A percentile compares a stretch with the other conserved stretches of the same genome.
Evolutionary conservation across 2,113 vertebrate genomes (phyloP).

Genomic region (Picathartes gymnocephalus): DNA sequence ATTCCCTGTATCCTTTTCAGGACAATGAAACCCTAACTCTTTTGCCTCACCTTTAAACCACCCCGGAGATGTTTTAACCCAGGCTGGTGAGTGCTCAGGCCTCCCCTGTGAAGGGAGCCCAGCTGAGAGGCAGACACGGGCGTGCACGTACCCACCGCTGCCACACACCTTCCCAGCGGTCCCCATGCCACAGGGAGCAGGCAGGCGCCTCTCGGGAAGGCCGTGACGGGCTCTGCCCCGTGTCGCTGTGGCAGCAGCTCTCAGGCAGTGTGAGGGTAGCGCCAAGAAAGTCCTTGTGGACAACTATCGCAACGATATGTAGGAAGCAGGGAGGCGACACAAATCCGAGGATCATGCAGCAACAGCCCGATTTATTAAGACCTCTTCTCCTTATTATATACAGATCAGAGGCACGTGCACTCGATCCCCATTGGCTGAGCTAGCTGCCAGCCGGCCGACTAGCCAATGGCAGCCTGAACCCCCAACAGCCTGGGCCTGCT

Average conservation of each 20-base stretch:
- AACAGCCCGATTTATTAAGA: too few species aligned
- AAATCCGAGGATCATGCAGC: too few species aligned
- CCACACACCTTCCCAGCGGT: rapidly evolving
- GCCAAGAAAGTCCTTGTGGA: rapidly evolving
- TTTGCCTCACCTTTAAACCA: background rate
- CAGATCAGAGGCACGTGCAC: too few species aligned
- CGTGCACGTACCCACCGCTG: rapidly evolving
- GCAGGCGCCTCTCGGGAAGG: rapidly evolving
- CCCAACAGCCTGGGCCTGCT: too few species aligned
- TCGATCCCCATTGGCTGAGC: too few species aligned
- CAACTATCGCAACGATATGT: too few species aligned
- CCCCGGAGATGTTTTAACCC: background rate
- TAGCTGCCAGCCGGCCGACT: too few species aligned
- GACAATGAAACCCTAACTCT: background rate
- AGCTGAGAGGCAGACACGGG: rapidly evolving
- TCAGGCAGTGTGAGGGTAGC: rapidly evolving
- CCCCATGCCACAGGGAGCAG: rapidly evolving
- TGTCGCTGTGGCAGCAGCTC: background rate
- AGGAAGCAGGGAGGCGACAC: too few species aligned
- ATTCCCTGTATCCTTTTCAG: background rate
- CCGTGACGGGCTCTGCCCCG: rapidly evolving
- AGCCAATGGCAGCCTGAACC: too few species aligned
- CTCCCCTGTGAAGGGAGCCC: rapidly evolving
- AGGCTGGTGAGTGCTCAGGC: rapidly evolving
- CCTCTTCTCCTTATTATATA: too few species aligned